Evolutionary conservation across 2,113 vertebrate species (phyloP).

Genomic region (Triplophysa siluroides): DNA sequence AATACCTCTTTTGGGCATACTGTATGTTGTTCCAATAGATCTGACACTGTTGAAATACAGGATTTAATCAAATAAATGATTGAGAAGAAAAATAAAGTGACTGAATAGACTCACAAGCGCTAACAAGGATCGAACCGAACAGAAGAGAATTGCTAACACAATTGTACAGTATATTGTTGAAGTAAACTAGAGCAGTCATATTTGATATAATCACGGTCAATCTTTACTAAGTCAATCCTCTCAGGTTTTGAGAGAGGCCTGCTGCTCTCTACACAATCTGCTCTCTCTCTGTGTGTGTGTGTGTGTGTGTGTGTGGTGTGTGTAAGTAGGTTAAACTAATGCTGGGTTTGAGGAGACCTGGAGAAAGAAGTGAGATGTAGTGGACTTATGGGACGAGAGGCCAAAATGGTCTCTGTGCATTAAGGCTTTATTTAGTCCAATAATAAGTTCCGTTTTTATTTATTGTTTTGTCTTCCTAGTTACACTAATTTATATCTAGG

Average conservation of each 20-base stretch:
- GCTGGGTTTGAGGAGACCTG: background rate
- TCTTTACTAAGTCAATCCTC: conserved; percentile 29
- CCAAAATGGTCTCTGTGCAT: no score
- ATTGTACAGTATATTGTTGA: background rate
- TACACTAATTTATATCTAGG: no score
- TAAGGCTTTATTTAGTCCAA: no score
- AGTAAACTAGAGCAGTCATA: conserved; percentile 30
- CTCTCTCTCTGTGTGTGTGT: background rate
- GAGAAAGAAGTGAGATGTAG: background rate
- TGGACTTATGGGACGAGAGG: no score
- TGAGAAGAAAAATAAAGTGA: background rate
- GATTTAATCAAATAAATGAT: background rate
- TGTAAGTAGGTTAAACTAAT: background rate
- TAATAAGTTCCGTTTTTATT: no score
- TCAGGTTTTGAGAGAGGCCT: conserved; percentile 27
- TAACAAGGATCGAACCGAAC: background rate
- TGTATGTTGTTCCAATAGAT: background rate
- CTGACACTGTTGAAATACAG: background rate
- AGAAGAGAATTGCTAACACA: conserved; percentile 14
- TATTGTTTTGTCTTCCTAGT: no score
- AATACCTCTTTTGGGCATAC: no score
- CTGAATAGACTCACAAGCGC: background rate
- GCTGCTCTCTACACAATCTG: conserved; percentile 28
- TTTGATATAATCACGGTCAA: conserved; percentile 22
- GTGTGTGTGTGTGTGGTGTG: conserved; percentile 26